phyloP scores from a whole-genome alignment of 2,888 invertebrate genomes.

The Alloscopus bannaensis region DNA sequence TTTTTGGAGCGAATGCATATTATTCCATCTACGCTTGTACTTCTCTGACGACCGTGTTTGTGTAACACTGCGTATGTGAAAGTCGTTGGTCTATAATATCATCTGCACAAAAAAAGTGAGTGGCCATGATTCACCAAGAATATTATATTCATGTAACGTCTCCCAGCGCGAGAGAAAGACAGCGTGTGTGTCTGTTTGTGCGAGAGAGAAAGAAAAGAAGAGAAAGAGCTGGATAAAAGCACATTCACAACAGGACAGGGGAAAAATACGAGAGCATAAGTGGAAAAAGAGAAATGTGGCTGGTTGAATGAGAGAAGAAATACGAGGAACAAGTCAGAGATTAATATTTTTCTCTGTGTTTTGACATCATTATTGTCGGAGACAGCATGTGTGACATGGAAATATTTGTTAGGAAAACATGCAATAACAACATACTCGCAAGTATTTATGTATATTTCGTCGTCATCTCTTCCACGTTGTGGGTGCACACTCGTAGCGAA shows the following conservation, averaged over 20 bases:
- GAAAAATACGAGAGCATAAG: constrained; percentile 18
- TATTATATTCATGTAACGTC: constrained; percentile 19
- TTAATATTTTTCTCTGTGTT: constrained; percentile 63
- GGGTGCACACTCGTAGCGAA: not conserved
- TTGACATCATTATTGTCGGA: constrained; percentile 66
- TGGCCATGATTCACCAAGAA: constrained; percentile 36
- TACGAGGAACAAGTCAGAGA: constrained; percentile 61
- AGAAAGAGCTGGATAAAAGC: too few relatives aligned
- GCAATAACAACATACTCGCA: constrained; percentile 38
- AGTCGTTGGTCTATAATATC: constrained; percentile 11
- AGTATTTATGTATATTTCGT: too few relatives aligned
- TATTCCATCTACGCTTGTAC: too few relatives aligned
- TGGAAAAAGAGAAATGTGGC: constrained; percentile 50
- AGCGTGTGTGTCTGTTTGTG: not conserved
- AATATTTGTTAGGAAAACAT: constrained; percentile 61
- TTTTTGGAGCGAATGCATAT: too few relatives aligned
- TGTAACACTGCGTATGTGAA: too few relatives aligned
- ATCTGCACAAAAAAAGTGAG: constrained; percentile 45
- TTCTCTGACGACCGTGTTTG: too few relatives aligned
- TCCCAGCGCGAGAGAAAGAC: too few relatives aligned
- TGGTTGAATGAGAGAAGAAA: constrained; percentile 46
- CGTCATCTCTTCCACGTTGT: too few relatives aligned
- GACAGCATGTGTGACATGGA: constrained; percentile 63
- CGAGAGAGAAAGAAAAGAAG: constrained; percentile 19
- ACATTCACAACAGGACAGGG: not conserved